Percentiles rank a stretch among this genome's conserved stretches.
Conservation (phyloP, 2,797 vertebrate species). For the Cheracebus regulus region DNA sequence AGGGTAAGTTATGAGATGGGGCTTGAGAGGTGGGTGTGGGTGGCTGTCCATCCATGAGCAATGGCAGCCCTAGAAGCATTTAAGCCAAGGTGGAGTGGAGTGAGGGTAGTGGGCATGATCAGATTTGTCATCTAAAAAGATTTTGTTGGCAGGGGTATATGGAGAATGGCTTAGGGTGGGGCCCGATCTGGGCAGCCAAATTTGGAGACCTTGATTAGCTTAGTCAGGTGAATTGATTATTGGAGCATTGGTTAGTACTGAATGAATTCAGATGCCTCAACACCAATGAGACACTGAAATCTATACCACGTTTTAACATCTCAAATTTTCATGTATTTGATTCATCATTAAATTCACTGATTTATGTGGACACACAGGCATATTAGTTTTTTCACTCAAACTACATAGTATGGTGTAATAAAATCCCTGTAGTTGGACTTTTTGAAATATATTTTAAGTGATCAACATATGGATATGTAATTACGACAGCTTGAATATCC, state of each 20-base stretch:
- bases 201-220: neutral
- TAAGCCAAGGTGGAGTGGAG: neutral
- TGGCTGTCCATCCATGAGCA: neutral
- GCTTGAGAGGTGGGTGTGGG: accelerated
- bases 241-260: neutral
- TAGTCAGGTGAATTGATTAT: neutral
- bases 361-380: neutral
- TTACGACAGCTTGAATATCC: neutral
- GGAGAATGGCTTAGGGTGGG: neutral
- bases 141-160: neutral
- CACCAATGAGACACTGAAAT: neutral
- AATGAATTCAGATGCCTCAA: neutral
- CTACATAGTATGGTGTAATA: neutral
- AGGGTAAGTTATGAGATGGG: neutral
- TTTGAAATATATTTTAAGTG: neutral
- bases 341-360: neutral
- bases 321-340: neutral
- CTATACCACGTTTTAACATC: neutral
- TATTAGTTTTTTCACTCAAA: neutral
- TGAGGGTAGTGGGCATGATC: neutral
- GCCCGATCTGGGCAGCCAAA: neutral
- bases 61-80: neutral
- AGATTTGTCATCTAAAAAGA: neutral
- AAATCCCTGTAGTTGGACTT: neutral
- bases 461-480: neutral